phyloP scores from a whole-genome alignment of 2,797 vertebrate species.

The Rhinoraja longicauda region DNA sequence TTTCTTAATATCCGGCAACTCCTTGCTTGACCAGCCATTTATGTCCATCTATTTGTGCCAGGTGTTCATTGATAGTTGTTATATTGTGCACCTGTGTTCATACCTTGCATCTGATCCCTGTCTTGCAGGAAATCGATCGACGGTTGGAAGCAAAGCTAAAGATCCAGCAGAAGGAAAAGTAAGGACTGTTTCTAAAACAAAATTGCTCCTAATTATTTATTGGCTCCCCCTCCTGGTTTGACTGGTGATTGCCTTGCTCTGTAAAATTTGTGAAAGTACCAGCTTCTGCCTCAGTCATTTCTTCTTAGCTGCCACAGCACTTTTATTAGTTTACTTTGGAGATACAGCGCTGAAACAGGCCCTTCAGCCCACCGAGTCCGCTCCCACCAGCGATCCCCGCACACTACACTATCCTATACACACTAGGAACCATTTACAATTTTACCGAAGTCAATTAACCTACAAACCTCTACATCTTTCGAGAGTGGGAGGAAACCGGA shows the following conservation, averaged over 20 bases:
- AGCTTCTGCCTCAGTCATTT: neutral
- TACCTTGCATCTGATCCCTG: slow-evolving; percentile 46
- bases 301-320: neutral
- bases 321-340: too few relatives aligned
- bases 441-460: too few relatives aligned
- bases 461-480: too few relatives aligned
- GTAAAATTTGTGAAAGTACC: neutral
- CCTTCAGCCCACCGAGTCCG: too few relatives aligned
- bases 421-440: too few relatives aligned
- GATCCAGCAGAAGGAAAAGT: slow-evolving; percentile 91
- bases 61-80: neutral
- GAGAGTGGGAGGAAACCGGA: too few relatives aligned
- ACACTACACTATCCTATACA: too few relatives aligned
- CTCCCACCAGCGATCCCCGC: too few relatives aligned
- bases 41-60: too few relatives aligned
- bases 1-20: neutral
- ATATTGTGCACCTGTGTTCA: neutral
- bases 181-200: slow-evolving; percentile 50
- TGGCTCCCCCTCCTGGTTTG: neutral
- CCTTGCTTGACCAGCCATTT: neutral
- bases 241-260: neutral
- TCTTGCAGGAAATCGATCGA: slow-evolving; percentile 88
- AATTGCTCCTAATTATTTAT: neutral
- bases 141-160: slow-evolving; percentile 88
- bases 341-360: too few relatives aligned